phyloP scores from a whole-genome alignment of 2,888 invertebrate species.

The Hyposoter didymator region DNA sequence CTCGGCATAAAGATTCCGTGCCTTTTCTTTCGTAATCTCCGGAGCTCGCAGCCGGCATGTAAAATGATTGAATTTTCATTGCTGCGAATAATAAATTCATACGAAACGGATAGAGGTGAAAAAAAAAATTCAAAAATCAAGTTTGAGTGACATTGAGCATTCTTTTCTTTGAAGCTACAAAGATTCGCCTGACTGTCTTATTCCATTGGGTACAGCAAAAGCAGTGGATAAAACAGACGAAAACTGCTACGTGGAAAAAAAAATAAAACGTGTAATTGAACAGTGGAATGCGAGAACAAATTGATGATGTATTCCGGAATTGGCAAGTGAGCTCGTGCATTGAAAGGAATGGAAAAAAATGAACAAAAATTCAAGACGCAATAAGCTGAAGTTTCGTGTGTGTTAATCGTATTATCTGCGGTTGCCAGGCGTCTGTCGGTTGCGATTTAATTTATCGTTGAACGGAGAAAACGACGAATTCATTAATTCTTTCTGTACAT shows the following conservation, averaged over 20 bases:
- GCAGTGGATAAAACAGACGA: neutral
- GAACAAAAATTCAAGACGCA: constrained; percentile 46
- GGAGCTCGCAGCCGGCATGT: constrained; percentile 10
- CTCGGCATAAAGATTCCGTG: neutral
- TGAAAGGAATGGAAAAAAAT: constrained; percentile 14
- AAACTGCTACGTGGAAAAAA: neutral
- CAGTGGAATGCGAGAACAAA: neutral
- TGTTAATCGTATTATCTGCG: constrained; percentile 38
- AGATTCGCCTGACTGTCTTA: neutral
- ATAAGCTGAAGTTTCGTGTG: constrained; percentile 22
- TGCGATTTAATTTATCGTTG: constrained; percentile 59
- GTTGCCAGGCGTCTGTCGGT: constrained; percentile 32
- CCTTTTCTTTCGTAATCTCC: neutral
- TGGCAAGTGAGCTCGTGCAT: neutral
- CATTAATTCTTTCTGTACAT: constrained; percentile 60
- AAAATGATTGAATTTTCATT: neutral
- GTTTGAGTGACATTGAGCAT: neutral
- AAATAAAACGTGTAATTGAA: neutral
- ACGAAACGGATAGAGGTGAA: neutral
- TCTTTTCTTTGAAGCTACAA: neutral
- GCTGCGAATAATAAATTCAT: neutral
- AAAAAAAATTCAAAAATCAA: neutral
- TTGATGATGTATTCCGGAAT: neutral
- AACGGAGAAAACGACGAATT: constrained; percentile 56
- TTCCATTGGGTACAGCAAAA: neutral